Evolutionary conservation across 2,888 invertebrate genomes (phyloP).

Genomic region (Eristalinus aeneus): DNA sequence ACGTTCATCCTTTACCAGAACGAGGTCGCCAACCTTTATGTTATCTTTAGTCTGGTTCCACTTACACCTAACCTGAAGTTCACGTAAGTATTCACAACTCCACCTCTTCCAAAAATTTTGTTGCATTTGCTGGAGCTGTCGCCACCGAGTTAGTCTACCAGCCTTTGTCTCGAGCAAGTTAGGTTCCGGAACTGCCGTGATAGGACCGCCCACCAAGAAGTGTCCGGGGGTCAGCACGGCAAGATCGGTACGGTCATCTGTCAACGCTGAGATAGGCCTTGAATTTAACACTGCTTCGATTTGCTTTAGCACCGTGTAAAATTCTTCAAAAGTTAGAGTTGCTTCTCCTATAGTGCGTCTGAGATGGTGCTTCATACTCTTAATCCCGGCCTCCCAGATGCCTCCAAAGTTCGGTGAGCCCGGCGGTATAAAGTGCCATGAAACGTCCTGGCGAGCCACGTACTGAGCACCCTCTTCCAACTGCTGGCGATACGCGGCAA

Average conservation of each 20-base stretch:
- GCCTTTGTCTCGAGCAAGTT: too few species aligned
- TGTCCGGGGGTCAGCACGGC: too few species aligned
- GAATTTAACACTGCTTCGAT: neutral
- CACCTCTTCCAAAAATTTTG: neutral
- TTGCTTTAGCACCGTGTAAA: neutral
- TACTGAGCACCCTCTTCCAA: neutral
- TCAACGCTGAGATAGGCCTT: too few species aligned
- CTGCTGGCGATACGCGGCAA: neutral
- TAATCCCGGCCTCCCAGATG: constrained; percentile 15
- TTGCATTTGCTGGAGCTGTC: too few species aligned
- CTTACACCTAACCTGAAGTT: neutral
- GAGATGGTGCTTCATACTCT: constrained; percentile 21
- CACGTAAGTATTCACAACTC: neutral
- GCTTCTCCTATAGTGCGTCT: constrained; percentile 3
- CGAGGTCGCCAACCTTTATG: too few species aligned
- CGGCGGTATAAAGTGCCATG: constrained; percentile 31
- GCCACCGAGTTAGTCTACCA: neutral
- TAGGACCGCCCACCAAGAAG: too few species aligned
- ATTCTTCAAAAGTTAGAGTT: neutral
- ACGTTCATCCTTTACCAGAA: too few species aligned
- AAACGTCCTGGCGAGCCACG: constrained; percentile 2
- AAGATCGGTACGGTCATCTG: neutral
- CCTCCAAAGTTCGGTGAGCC: constrained; percentile 43
- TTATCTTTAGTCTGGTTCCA: too few species aligned
- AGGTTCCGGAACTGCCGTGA: too few species aligned